A percentile compares a stretch with the other conserved stretches of the same genome.
phyloP scores from a whole-genome alignment of 2,113 vertebrate species.

The Elephas maximus region DNA sequence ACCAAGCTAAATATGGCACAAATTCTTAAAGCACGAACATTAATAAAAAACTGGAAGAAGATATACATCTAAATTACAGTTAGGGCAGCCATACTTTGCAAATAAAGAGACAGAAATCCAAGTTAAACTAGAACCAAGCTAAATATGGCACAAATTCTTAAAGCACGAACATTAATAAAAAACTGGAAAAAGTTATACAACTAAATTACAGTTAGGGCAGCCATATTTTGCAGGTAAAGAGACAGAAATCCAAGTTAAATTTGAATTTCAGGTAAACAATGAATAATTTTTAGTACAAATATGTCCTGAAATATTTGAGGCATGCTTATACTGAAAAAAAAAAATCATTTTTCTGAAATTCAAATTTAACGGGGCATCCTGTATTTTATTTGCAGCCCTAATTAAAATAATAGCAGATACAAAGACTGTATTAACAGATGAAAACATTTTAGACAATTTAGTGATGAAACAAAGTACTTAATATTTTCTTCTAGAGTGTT shows the following conservation, averaged over 20 bases:
- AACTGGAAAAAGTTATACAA: neutral
- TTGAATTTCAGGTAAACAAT: constrained; percentile 7
- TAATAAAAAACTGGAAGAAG: neutral
- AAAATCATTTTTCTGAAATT: neutral
- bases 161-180: constrained; percentile 2
- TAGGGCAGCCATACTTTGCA: neutral
- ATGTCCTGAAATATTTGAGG: neutral
- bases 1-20: neutral
- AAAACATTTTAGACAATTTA: neutral
- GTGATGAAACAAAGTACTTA: neutral
- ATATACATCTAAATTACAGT: neutral
- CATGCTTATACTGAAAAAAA: neutral
- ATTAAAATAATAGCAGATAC: neutral
- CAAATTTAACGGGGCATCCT: neutral
- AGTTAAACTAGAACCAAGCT: neutral
- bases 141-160: neutral
- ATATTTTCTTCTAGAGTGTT: neutral
- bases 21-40: neutral
- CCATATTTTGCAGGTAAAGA: neutral
- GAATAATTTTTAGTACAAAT: neutral
- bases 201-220: neutral
- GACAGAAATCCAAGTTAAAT: neutral
- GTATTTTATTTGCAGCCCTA: neutral
- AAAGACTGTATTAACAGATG: neutral
- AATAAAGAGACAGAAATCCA: neutral